Evolutionary conservation across 2,113 vertebrate genomes (phyloP), one percentile per base, ranked within the genome.

Genomic region (Fukomys damarensis): DNA sequence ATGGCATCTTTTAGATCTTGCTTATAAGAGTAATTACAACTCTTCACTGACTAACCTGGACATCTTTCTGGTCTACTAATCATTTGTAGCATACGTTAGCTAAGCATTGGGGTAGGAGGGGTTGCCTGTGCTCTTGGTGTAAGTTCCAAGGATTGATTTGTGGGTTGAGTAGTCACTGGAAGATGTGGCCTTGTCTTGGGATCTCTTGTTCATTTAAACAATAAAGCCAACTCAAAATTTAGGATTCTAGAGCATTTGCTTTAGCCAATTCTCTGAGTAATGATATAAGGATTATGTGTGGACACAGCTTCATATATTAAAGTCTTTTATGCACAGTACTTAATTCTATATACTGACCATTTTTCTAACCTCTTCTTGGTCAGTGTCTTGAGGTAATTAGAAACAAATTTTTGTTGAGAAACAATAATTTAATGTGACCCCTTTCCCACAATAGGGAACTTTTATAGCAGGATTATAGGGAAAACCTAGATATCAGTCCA

Each of bases 301-400:
- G 46, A 28, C 32, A 38, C 63, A 26, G 38, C 24, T 89, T 89
- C 80, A 59, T 56, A 24, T 70, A 86, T 58, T 68, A 89, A 72
- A 89, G 14, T 24, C n/a, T 93, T 70, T 93, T 74, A 74, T 74
- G 22, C 22, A 43, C 26, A 43, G 13, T 66, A 8, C n/a, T 56
- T 54, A 56, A 28, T 93, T 91, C 41, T 84, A 9, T 81, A 26
- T 87, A 38, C 32, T 92, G 38, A 63, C 22, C 13, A 28, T 87
- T 96, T 94, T 87, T 26, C 43, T 74, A 76, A 80, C 49, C 14
- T 89, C 56, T 35, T 93, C 9, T 20, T 95, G 56, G 12, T 32
- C 87, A 80, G 5, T 83, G 1, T 46, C 26, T 86, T 72, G 19
- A 86, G 20, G 35, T 58, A 89, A 79, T 92, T 65, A 82, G 32